phyloP scores from a whole-genome alignment of 23 tunicate genomes.

The Diplosoma virens region DNA sequence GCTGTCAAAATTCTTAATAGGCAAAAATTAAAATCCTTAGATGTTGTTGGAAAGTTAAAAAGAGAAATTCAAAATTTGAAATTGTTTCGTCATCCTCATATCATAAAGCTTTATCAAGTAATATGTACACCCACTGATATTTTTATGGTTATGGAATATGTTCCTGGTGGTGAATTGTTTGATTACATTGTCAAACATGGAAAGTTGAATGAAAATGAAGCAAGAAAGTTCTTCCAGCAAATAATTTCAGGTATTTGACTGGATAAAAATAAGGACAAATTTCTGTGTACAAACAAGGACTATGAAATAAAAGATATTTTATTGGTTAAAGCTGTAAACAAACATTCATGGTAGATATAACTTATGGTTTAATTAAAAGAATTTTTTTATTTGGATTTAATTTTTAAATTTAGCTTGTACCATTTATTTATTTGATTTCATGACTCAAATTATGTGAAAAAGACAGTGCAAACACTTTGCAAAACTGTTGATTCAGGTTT shows the following conservation, averaged over 20 bases:
- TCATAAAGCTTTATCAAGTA: constrained; percentile 98
- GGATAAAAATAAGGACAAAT: no score
- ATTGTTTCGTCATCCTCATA: constrained; percentile 97
- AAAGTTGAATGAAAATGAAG: constrained; percentile 85
- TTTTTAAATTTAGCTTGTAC: no score
- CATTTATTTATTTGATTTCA: no score
- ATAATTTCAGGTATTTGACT: constrained; percentile 96
- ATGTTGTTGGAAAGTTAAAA: constrained; percentile 92
- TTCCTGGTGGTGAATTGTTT: constrained; percentile 97
- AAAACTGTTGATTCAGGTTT: no score
- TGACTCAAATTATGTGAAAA: no score
- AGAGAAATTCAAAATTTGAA: constrained; percentile 97
- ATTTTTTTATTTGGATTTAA: no score
- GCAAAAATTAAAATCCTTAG: constrained; percentile 85
- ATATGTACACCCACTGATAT: constrained; percentile 97
- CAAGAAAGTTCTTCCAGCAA: constrained; percentile 96
- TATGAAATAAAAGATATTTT: no score
- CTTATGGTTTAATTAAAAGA: no score
- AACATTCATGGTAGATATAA: no score
- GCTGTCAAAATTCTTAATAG: constrained; percentile 96
- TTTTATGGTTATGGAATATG: constrained; percentile 99
- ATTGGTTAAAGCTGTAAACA: no score
- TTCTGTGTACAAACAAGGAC: no score
- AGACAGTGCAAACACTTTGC: no score
- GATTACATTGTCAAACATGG: constrained; percentile 98